Evolutionary conservation across 2,797 vertebrate genomes (phyloP).

Genomic region (Sparus aurata): DNA sequence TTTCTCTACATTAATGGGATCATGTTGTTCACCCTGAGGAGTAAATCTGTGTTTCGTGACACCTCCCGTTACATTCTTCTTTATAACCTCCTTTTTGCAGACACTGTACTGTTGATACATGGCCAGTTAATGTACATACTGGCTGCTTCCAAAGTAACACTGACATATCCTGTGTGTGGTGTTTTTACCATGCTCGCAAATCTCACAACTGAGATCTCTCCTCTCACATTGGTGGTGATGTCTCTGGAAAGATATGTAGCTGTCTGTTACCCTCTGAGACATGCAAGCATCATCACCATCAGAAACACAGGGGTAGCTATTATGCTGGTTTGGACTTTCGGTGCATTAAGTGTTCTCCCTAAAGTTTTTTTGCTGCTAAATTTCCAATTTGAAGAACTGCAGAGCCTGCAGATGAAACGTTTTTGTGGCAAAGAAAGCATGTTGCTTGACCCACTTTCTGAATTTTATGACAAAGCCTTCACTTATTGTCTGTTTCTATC

Average conservation of each 20-base stretch:
- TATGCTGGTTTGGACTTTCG: background rate
- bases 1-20: background rate
- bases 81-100: background rate
- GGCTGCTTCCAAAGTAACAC: background rate
- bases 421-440: background rate
- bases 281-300: background rate
- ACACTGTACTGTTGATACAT: background rate
- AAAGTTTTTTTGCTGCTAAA: slow-evolving; percentile 8
- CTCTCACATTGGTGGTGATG: background rate
- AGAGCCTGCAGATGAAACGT: background rate
- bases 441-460: background rate
- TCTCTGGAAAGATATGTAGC: slow-evolving; percentile 4
- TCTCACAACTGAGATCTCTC: too few relatives aligned
- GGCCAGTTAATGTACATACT: slow-evolving; percentile 47
- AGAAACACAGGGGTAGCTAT: background rate
- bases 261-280: slow-evolving; percentile 8
- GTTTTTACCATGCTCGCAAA: too few relatives aligned
- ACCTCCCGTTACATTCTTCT: slow-evolving; percentile 52
- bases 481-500: background rate
- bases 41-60: background rate
- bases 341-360: background rate
- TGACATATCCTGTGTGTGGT: too few relatives aligned
- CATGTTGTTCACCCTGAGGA: slow-evolving; percentile 13
- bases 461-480: background rate
- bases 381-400: background rate